A percentile compares a stretch with the other conserved stretches of the same genome.
phyloP scores from a whole-genome alignment of 2,797 vertebrate genomes.

The Ptychobarbus kaznakovi region DNA sequence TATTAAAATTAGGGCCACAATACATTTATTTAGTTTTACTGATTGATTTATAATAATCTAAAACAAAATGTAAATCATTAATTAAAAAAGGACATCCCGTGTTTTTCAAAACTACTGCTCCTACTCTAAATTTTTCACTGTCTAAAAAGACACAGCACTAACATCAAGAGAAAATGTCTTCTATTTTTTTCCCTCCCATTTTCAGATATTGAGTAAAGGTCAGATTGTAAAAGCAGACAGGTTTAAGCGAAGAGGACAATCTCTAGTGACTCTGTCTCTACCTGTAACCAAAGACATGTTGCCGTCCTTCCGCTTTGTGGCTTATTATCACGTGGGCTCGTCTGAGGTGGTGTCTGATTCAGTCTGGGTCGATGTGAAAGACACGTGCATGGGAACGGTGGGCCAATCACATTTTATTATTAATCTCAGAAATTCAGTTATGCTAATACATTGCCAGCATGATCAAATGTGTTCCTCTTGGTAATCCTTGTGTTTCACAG shows the following conservation, averaged over 20 bases:
- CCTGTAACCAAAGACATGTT: conserved; percentile 69
- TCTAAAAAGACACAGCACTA: too few relatives aligned
- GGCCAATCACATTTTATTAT: not conserved
- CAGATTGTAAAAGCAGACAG: conserved; percentile 66
- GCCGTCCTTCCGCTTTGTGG: conserved; percentile 74
- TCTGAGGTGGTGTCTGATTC: conserved; percentile 77
- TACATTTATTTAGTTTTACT: too few relatives aligned
- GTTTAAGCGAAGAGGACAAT: conserved; percentile 65
- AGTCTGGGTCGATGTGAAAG: conserved; percentile 82
- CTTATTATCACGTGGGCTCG: too few relatives aligned
- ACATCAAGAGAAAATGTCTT: too few relatives aligned
- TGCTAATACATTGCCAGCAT: too few relatives aligned
- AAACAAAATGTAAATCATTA: too few relatives aligned
- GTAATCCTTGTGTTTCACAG: not conserved
- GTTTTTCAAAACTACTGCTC: too few relatives aligned
- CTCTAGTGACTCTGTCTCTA: conserved; percentile 69
- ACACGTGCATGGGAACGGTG: conserved; percentile 82
- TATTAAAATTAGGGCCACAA: too few relatives aligned
- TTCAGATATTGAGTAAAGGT: conserved; percentile 79
- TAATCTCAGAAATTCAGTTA: not conserved
- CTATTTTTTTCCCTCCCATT: conserved; percentile 44
- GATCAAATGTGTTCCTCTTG: not conserved
- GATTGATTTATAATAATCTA: too few relatives aligned
- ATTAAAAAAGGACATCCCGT: too few relatives aligned
- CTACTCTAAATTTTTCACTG: too few relatives aligned